Percentiles rank a stretch among this genome's conserved stretches.
Conservation (phyloP, 2,888 invertebrate genomes). For the Euproctis similis region DNA sequence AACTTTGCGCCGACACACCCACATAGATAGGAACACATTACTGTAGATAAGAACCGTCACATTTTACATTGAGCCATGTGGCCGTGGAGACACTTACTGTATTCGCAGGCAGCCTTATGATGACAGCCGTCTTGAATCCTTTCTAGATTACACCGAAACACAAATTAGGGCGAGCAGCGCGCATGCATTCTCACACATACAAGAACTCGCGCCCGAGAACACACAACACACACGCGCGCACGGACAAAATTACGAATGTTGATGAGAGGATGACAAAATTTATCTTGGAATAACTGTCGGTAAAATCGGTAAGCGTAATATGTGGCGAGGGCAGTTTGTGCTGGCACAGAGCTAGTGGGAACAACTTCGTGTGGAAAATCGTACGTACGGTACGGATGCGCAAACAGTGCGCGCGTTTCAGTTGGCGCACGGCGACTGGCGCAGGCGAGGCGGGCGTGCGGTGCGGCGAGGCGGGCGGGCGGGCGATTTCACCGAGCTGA, state of each 20-base stretch:
- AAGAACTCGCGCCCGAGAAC: too few species aligned
- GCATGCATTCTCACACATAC: slow-evolving; percentile 53
- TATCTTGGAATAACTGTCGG: slow-evolving; percentile 30
- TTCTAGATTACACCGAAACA: slow-evolving; percentile 50
- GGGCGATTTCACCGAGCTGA: slow-evolving; percentile 75
- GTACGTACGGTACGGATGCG: slow-evolving; percentile 67
- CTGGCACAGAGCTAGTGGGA: slow-evolving; percentile 43
- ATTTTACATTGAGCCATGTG: slow-evolving; percentile 72
- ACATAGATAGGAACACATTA: slow-evolving; percentile 32
- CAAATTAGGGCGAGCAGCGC: slow-evolving; percentile 50
- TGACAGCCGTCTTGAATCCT: slow-evolving; percentile 71
- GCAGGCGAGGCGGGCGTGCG: slow-evolving; percentile 71
- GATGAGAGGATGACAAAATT: slow-evolving; percentile 29
- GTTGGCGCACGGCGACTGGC: slow-evolving; percentile 75
- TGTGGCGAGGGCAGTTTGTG: slow-evolving; percentile 38
- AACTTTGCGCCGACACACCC: slow-evolving; percentile 38
- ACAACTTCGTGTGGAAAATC: slow-evolving; percentile 47
- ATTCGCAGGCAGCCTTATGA: slow-evolving; percentile 74
- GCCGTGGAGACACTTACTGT: slow-evolving; percentile 67
- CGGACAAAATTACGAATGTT: slow-evolving; percentile 20
- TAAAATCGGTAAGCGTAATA: slow-evolving; percentile 39
- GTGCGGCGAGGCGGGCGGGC: slow-evolving; percentile 71
- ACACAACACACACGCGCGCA: too few species aligned
- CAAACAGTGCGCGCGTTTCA: slow-evolving; percentile 74
- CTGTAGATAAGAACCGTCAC: slow-evolving; percentile 72